Conservation (phyloP, 2,888 invertebrate species). For the Yponomeuta malinellus region DNA sequence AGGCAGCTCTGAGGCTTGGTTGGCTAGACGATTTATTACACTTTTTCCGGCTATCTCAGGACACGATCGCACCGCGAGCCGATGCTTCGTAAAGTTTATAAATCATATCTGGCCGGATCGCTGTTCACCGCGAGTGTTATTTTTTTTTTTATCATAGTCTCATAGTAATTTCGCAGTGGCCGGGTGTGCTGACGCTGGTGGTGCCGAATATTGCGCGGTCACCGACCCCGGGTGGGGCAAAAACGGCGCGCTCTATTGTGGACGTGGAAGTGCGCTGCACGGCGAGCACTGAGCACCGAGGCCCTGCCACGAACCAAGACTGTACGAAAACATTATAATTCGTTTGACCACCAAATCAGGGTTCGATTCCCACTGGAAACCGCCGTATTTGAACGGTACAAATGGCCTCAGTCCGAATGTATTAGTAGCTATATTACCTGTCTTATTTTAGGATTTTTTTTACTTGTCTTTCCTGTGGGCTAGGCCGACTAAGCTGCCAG, state of each 20-base stretch:
- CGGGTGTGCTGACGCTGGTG: constrained; percentile 30
- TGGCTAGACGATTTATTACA: background rate
- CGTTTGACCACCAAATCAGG: no score
- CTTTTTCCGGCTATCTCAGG: background rate
- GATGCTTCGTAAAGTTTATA: background rate
- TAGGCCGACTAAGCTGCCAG: no score
- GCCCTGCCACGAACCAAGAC: no score
- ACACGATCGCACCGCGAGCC: no score
- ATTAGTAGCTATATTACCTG: no score
- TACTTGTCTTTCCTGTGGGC: no score
- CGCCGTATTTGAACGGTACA: no score
- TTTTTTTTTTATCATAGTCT: constrained; percentile 8
- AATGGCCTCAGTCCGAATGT: no score
- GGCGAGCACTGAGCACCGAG: constrained; percentile 15
- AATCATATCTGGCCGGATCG: background rate
- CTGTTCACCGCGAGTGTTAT: background rate
- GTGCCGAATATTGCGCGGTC: constrained; percentile 51
- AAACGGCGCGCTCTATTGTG: constrained; percentile 55
- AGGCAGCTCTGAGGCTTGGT: background rate
- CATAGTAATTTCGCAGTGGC: constrained; percentile 25
- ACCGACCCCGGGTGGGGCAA: constrained; percentile 40
- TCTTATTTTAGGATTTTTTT: no score
- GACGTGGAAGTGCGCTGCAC: constrained; percentile 42
- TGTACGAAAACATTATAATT: no score
- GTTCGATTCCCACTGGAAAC: no score